Evolutionary conservation across 1,140 invertebrate species (phyloP).

Genomic region (Zophobas atratus): DNA sequence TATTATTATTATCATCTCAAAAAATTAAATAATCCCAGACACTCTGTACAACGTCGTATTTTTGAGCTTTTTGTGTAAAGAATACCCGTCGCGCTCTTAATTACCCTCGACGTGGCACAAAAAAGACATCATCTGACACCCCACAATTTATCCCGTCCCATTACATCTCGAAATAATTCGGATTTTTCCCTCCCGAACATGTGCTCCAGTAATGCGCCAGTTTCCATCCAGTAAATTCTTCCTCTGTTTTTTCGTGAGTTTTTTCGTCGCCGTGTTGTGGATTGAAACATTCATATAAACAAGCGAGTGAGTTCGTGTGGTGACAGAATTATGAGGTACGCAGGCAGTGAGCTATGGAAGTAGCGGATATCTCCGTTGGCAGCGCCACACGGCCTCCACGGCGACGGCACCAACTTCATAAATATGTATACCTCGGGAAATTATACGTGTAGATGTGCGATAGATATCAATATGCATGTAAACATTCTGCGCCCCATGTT

Average conservation of each 20-base stretch:
- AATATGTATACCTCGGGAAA: slow-evolving; percentile 64
- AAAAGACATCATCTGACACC: slow-evolving; percentile 18
- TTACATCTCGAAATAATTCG: slow-evolving; percentile 48
- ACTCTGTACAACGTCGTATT: too few species aligned
- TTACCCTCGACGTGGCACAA: slow-evolving; percentile 11
- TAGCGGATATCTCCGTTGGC: slow-evolving; percentile 59
- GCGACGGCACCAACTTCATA: slow-evolving; percentile 58
- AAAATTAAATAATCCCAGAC: too few species aligned
- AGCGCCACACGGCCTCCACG: slow-evolving; percentile 46
- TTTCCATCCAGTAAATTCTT: slow-evolving; percentile 56
- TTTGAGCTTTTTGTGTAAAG: too few species aligned
- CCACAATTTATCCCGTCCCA: slow-evolving; percentile 50
- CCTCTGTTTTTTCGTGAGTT: slow-evolving; percentile 51
- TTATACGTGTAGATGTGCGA: slow-evolving; percentile 66
- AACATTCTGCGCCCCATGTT: slow-evolving; percentile 65
- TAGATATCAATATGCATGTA: slow-evolving; percentile 68
- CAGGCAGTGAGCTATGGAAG: slow-evolving; percentile 57
- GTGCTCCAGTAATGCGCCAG: slow-evolving; percentile 44
- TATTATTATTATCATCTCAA: too few species aligned
- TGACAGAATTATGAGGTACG: slow-evolving; percentile 66
- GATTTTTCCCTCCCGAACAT: slow-evolving; percentile 51
- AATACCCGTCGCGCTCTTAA: neutral
- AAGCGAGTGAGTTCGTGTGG: slow-evolving; percentile 60
- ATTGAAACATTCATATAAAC: slow-evolving; percentile 63
- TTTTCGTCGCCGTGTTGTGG: slow-evolving; percentile 57